Percentiles rank a stretch among this genome's conserved stretches.
These are phyloP conservation scores for Mycalesis mineus DNA, from an alignment of 2,888 invertebrate species.

Conservation along the genomic window DNA sequence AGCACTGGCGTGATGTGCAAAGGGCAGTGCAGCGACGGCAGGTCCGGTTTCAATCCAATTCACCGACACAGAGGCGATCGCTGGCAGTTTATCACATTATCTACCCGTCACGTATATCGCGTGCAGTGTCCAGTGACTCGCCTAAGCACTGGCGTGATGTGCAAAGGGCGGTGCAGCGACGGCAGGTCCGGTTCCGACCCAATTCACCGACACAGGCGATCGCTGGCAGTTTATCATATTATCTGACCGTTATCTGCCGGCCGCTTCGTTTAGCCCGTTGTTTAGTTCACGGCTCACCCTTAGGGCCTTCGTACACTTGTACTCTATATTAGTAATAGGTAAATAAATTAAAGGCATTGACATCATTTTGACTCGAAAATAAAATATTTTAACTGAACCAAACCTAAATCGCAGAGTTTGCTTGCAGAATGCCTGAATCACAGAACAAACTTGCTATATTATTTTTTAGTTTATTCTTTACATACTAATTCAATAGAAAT, in stretches of 20 bases:
- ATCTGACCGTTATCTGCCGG: constrained; percentile 53
- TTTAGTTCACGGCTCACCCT: constrained; percentile 49
- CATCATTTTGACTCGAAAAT: too few species aligned
- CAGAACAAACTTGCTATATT: too few species aligned
- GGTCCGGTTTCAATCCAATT: constrained; percentile 53
- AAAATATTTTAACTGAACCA: too few species aligned
- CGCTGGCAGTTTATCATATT: constrained; percentile 53
- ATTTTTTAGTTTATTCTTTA: too few species aligned
- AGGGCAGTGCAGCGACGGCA: constrained; percentile 30
- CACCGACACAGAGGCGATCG: constrained; percentile 33
- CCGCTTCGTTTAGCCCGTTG: constrained; percentile 48
- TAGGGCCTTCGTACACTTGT: constrained; percentile 27
- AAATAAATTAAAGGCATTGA: too few species aligned
- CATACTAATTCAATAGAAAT: too few species aligned
- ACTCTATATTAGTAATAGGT: too few species aligned
- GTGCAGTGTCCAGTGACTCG: too few species aligned
- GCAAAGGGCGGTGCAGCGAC: constrained; percentile 24
- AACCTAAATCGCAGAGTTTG: too few species aligned
- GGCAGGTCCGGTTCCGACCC: constrained; percentile 49
- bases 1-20: constrained; percentile 11
- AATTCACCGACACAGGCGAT: constrained; percentile 40
- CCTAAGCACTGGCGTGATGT: constrained; percentile 4
- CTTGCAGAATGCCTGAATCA: too few species aligned
- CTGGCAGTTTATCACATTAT: constrained; percentile 54
- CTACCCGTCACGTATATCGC: constrained; percentile 56